Percentiles rank a stretch among this genome's conserved stretches.
Evolutionary conservation across 2,797 vertebrate species (phyloP).

Genomic region (Cercopithecus petaurista): DNA sequence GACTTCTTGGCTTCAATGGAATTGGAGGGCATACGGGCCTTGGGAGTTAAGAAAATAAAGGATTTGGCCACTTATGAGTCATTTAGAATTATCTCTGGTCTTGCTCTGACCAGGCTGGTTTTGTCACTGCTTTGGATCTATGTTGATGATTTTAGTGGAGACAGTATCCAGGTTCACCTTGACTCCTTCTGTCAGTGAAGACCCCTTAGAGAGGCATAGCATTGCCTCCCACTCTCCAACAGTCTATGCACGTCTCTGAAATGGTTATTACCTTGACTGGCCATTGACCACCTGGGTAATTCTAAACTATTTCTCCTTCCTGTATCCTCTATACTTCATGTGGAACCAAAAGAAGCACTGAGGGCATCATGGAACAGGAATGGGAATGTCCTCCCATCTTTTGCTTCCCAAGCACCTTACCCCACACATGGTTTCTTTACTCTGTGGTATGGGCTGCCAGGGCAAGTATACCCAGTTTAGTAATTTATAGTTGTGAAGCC

Average conservation of each 20-base stretch:
- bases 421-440: not conserved
- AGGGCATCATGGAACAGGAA: not conserved
- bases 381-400: not conserved
- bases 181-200: not conserved
- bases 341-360: not conserved
- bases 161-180: not conserved
- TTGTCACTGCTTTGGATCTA: not conserved
- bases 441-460: fast-evolving
- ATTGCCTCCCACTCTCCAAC: not conserved
- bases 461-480: not conserved
- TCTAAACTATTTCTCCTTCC: not conserved
- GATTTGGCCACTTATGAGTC: not conserved
- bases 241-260: too few relatives aligned
- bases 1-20: not conserved
- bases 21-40: not conserved
- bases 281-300: not conserved
- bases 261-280: not conserved
- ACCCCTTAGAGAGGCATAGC: fast-evolving
- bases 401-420: not conserved
- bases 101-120: not conserved
- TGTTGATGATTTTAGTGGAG: not conserved
- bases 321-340: not conserved
- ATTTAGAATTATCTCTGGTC: not conserved
- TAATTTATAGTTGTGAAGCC: not conserved
- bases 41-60: not conserved